Percentiles rank a stretch among this genome's conserved stretches.
phyloP scores from a whole-genome alignment of 2,888 invertebrate species.

The Anarsia innoxiella region DNA sequence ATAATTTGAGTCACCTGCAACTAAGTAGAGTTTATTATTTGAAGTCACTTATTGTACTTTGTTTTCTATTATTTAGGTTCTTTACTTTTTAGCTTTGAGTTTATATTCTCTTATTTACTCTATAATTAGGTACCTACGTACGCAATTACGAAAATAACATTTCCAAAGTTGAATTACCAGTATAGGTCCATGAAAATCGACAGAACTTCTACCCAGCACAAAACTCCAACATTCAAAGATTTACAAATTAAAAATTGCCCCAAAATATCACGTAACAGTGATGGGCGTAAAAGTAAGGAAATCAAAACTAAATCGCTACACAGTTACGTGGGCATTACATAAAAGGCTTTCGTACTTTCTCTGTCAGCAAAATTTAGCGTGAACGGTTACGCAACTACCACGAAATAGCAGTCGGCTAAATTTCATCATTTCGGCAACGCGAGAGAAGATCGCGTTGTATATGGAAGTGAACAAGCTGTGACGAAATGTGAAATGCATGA shows the following conservation, averaged over 20 bases:
- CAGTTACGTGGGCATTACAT: slow-evolving; percentile 65
- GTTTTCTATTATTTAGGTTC: too few relatives aligned
- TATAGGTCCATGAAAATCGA: too few relatives aligned
- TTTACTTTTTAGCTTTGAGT: too few relatives aligned
- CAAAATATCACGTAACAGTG: slow-evolving; percentile 60
- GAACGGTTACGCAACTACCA: slow-evolving; percentile 50
- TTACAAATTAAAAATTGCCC: slow-evolving; percentile 43
- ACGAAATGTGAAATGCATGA: slow-evolving; percentile 52
- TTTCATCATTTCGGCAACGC: slow-evolving; percentile 64
- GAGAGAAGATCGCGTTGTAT: slow-evolving; percentile 60
- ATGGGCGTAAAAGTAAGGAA: slow-evolving; percentile 70
- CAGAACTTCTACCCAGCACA: too few relatives aligned
- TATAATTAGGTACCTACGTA: too few relatives aligned
- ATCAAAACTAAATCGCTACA: slow-evolving; percentile 68
- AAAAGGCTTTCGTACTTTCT: slow-evolving; percentile 74
- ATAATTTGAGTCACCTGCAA: background rate
- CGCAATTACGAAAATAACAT: too few relatives aligned
- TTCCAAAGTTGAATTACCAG: too few relatives aligned
- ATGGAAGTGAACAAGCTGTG: slow-evolving; percentile 41
- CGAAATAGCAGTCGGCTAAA: slow-evolving; percentile 70
- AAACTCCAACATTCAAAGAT: too few relatives aligned
- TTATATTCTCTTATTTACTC: too few relatives aligned
- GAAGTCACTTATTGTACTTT: too few relatives aligned
- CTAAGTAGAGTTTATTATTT: background rate
- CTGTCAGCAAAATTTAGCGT: slow-evolving; percentile 74